Evolutionary conservation across 2,797 vertebrate genomes (phyloP).

Genomic region (Syngnathus rostellatus): DNA sequence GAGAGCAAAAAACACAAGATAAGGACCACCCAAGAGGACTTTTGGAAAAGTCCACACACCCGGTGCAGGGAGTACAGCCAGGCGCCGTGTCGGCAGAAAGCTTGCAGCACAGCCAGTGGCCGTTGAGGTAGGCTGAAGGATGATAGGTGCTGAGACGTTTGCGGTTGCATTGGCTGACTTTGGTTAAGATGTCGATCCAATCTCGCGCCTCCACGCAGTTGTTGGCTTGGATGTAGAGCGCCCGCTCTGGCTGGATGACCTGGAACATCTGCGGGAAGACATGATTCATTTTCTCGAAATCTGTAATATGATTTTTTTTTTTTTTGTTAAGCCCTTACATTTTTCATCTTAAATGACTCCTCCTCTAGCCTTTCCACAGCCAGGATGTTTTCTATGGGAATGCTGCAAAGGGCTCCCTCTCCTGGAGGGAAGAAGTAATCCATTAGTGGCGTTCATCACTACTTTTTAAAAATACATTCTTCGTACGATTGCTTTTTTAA

Average conservation of each 20-base stretch:
- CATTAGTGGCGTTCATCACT: not conserved
- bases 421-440: slow-evolving; percentile 54
- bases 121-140: slow-evolving; percentile 94
- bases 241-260: slow-evolving; percentile 94
- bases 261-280: slow-evolving; percentile 87
- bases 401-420: slow-evolving; percentile 89
- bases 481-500: no score
- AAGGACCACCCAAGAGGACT: not conserved
- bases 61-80: slow-evolving; percentile 91
- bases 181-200: slow-evolving; percentile 97
- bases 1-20: slow-evolving; percentile 11
- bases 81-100: slow-evolving; percentile 78
- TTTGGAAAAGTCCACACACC: slow-evolving; percentile 63
- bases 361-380: slow-evolving; percentile 95
- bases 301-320: not conserved
- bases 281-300: not conserved
- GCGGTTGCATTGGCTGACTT: slow-evolving; percentile 97
- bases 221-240: slow-evolving; percentile 95
- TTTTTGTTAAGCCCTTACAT: slow-evolving; percentile 69
- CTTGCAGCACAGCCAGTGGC: slow-evolving; percentile 97
- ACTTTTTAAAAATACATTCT: no score
- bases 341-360: slow-evolving; percentile 99
- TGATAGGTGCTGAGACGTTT: slow-evolving; percentile 92
- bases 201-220: slow-evolving; percentile 98
- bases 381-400: slow-evolving; percentile 97